A percentile compares a stretch with the other conserved stretches of the same genome.
These are phyloP conservation scores for Connochaetes taurinus DNA, from an alignment of 2,113 vertebrate genomes.

Conservation along the genomic window DNA sequence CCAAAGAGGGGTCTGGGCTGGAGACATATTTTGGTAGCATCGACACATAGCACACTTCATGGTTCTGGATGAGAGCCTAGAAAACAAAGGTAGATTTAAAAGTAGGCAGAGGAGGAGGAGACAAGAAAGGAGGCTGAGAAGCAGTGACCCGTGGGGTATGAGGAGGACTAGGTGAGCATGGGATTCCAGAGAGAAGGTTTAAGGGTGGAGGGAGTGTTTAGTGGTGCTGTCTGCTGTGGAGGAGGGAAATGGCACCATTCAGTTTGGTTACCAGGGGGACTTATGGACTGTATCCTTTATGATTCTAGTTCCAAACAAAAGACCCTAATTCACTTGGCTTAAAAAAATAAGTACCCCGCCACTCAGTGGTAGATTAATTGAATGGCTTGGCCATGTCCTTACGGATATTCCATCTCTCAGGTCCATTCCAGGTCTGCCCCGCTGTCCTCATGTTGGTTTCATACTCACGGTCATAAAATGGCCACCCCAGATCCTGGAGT, in stretches of 20 bases:
- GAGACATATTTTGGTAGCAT: background rate
- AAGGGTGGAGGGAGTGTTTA: background rate
- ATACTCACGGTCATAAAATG: background rate
- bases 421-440: background rate
- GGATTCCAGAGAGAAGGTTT: background rate
- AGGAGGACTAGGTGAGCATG: background rate
- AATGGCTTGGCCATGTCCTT: background rate
- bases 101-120: background rate
- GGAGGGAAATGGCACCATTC: background rate
- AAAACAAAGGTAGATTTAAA: background rate
- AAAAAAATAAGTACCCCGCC: conserved; percentile 4
- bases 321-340: background rate
- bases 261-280: background rate
- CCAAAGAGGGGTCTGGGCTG: background rate
- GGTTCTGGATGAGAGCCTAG: background rate
- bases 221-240: background rate
- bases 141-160: background rate
- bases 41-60: background rate
- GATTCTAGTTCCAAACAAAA: background rate
- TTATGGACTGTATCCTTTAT: background rate
- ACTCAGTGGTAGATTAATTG: background rate
- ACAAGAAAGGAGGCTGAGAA: background rate
- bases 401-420: background rate
- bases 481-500: background rate
- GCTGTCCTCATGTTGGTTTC: background rate